Conservation (phyloP, 1,140 invertebrate species). For the Drosophila quadrilineata region DNA sequence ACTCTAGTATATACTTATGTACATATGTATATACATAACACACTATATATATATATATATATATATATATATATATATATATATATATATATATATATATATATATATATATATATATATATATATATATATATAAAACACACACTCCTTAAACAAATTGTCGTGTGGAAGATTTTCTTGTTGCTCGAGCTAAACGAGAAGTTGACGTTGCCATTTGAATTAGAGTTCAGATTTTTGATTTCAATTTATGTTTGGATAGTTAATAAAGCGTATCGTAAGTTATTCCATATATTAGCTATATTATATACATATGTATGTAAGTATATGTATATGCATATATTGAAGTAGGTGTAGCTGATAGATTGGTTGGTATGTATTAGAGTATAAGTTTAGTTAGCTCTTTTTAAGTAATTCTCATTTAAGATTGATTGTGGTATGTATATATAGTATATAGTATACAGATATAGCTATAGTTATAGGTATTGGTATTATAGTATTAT, state of each 20-base stretch:
- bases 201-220: slow-evolving; percentile 41
- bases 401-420: no score
- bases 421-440: slow-evolving; percentile 6
- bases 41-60: no score
- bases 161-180: not conserved
- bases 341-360: slow-evolving; percentile 16
- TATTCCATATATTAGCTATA: no score
- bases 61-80: no score
- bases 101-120: no score
- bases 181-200: not conserved
- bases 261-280: slow-evolving; percentile 27
- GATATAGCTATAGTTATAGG: not conserved
- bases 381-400: slow-evolving; percentile 17
- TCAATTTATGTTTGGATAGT: not conserved
- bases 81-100: no score
- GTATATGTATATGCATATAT: no score
- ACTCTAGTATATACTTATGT: no score
- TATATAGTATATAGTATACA: not conserved
- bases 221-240: slow-evolving; percentile 12
- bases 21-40: no score
- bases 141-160: no score
- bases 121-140: no score
- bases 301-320: no score
- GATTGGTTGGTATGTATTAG: slow-evolving; percentile 11
- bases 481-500: slow-evolving; percentile 21